Base-by-base conservation (phyloP, 2,888 invertebrate species). In the Drosophila incognita region DNA sequence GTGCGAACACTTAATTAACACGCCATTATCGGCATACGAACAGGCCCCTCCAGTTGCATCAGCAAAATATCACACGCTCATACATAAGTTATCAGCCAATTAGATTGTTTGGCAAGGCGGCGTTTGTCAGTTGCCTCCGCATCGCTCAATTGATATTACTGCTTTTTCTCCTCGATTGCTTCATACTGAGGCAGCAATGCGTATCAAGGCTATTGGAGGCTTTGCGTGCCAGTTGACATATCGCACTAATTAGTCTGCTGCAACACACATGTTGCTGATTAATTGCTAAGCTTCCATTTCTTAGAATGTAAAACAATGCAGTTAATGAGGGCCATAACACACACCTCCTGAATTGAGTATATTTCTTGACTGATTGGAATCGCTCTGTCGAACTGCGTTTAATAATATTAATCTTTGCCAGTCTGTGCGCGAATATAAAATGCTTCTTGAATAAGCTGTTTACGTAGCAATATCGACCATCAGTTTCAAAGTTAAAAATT, bases 1-100 rank as follows among this genome's bases (percentile, higher is more conserved):
- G 82, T 88, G 84, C 82, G 59, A 83, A 66, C 70, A 78, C 78
- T 80, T 86, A 88, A 85, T 85, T 85, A 87, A 74, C 84, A 83
- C 72, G 67, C 73, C 83, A 86, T 79, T 86, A 79, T 75, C 73
- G 65, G 75, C 72, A 69, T 67, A 60, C 40, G 69, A 60, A 59
- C 54, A 64, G 48, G 42, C 36, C n/a, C 49, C 35, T 13, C 24
- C 40, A 49, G 51, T 46, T 35, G 35, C 62, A 38, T 31, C 48
- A 42, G 48, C 61, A 58, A 52, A 75, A 62, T 42, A 51, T 36
- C 42, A 54, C 62, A 58, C 4, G 10, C 46, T 15, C 21, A 46
- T 15, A 24, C 7, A 36, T 24, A 54, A 56, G 64, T 63, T 79
- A 64, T 72, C 48, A 35, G 58, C 82, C 72, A 83, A 83, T 85